phyloP scores from a whole-genome alignment of 2,888 invertebrate species.

The Philereme vetulata region DNA sequence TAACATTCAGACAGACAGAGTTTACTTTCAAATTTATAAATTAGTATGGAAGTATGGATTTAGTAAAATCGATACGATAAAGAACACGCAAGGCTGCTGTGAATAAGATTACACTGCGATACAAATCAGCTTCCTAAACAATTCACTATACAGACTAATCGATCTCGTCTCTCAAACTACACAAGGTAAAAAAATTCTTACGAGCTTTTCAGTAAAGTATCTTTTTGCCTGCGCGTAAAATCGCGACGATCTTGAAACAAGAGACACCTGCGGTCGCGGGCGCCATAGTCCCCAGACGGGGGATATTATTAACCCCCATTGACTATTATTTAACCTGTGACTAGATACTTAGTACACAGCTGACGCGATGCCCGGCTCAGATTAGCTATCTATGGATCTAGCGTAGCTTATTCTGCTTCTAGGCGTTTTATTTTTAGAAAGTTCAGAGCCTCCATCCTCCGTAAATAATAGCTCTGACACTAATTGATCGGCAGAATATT shows the following conservation, averaged over 20 bases:
- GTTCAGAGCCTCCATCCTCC: slow-evolving; percentile 33
- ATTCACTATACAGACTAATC: slow-evolving; percentile 52
- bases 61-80: slow-evolving; percentile 21
- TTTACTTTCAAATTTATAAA: too few species aligned
- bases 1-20: too few species aligned
- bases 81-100: slow-evolving; percentile 27
- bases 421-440: slow-evolving; percentile 50
- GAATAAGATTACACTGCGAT: slow-evolving; percentile 63
- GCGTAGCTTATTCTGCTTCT: slow-evolving; percentile 30
- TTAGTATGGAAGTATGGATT: slow-evolving; percentile 5
- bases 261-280: slow-evolving; percentile 62
- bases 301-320: slow-evolving; percentile 64
- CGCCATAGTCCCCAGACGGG: slow-evolving; percentile 57
- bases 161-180: slow-evolving; percentile 47
- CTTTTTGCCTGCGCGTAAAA: slow-evolving; percentile 33
- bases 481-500: slow-evolving; percentile 36
- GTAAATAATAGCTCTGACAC: slow-evolving; percentile 33
- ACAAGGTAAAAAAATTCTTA: slow-evolving; percentile 42
- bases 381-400: slow-evolving; percentile 51
- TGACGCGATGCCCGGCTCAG: slow-evolving; percentile 51
- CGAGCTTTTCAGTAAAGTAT: slow-evolving; percentile 38
- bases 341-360: slow-evolving; percentile 54
- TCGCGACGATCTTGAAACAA: slow-evolving; percentile 49
- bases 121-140: slow-evolving; percentile 67
- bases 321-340: slow-evolving; percentile 13